These are phyloP conservation scores for Microctonus brassicae DNA, from an alignment of 2,888 invertebrate genomes.

Conservation along the genomic window DNA sequence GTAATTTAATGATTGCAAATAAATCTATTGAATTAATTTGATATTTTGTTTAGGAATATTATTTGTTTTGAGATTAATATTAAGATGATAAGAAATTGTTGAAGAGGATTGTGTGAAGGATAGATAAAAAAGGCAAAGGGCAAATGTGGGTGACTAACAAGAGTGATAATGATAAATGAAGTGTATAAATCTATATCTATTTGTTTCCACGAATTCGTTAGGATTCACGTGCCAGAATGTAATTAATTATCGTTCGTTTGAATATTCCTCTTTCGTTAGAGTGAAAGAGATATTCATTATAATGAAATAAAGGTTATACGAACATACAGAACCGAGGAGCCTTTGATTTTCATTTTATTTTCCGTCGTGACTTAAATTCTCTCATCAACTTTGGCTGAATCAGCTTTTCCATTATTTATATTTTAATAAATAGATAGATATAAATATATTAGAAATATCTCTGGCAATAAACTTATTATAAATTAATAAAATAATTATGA, in stretches of 20 bases:
- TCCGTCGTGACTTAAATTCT: neutral
- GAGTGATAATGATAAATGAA: slow-evolving; percentile 5
- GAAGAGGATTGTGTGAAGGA: neutral
- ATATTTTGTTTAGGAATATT: too few relatives aligned
- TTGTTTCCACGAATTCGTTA: slow-evolving; percentile 13
- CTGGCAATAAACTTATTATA: neutral
- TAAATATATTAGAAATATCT: neutral
- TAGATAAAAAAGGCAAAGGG: neutral
- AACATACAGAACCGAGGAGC: neutral
- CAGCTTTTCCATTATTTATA: neutral
- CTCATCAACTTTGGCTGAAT: neutral
- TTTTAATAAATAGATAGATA: neutral
- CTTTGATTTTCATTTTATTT: neutral
- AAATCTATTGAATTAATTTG: too few relatives aligned
- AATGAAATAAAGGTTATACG: neutral
- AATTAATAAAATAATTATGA: neutral
- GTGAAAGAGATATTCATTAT: slow-evolving; percentile 9
- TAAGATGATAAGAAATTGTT: neutral
- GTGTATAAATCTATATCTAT: neutral
- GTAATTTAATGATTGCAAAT: too few relatives aligned
- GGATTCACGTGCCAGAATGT: slow-evolving; percentile 6
- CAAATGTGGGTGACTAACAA: neutral
- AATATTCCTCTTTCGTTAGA: neutral
- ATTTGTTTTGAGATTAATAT: too few relatives aligned
- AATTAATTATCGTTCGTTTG: slow-evolving; percentile 18